These are phyloP conservation scores for Hippotragus niger DNA, from an alignment of 2,113 vertebrate genomes.

Conservation along the genomic window DNA sequence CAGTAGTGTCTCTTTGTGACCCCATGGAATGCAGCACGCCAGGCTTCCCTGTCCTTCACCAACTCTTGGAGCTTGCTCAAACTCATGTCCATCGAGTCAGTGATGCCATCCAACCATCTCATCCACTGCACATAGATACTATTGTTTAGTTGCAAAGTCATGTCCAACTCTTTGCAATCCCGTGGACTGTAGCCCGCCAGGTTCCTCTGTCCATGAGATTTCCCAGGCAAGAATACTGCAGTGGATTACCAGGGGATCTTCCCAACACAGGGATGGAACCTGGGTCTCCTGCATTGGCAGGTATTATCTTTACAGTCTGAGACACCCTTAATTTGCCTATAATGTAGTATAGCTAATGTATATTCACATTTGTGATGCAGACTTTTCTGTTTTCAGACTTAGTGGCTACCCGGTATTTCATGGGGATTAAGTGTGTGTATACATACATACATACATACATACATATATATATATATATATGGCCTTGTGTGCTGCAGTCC, in stretches of 20 bases:
- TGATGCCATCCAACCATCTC: background rate
- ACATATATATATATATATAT: no score
- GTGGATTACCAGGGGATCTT: background rate
- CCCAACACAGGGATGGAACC: background rate
- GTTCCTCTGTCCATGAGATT: background rate
- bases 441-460: no score
- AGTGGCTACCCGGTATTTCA: background rate
- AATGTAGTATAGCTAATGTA: background rate
- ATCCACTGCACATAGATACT: background rate
- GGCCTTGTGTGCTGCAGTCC: no score
- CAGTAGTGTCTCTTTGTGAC: background rate
- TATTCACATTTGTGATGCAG: background rate
- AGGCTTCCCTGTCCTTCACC: background rate
- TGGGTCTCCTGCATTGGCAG: background rate
- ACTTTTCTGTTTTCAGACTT: background rate
- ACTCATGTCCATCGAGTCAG: background rate
- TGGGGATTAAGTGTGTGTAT: background rate
- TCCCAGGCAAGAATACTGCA: background rate
- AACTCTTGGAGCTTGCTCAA: background rate
- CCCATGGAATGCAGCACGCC: background rate
- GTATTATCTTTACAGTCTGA: background rate
- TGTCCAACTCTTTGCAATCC: background rate
- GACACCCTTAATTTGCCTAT: background rate
- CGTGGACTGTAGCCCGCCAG: background rate
- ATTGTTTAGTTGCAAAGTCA: background rate